Evolutionary conservation across 2,113 vertebrate species (phyloP).

Genomic region (Hassar affinis): DNA sequence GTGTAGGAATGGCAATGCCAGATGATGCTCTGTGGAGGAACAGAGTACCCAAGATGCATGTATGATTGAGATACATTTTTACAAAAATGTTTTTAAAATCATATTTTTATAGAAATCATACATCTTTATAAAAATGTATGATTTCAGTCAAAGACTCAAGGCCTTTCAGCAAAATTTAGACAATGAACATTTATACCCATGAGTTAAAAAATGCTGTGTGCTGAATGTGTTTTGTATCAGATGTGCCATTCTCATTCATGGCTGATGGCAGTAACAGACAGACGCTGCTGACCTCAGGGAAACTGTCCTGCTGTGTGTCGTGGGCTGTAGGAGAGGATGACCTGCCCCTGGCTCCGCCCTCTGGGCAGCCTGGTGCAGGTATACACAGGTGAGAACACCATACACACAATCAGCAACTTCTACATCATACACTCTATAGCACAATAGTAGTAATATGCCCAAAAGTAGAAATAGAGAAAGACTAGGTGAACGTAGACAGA

Average conservation of each 20-base stretch:
- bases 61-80: no score
- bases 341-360: constrained; percentile 80
- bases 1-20: no score
- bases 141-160: background rate
- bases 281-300: constrained; percentile 91
- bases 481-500: background rate
- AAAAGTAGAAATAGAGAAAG: background rate
- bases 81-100: no score
- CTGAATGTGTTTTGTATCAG: constrained; percentile 61
- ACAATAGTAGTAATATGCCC: background rate
- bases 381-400: constrained; percentile 74
- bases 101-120: no score
- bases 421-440: background rate
- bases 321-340: constrained; percentile 87
- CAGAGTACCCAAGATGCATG: no score
- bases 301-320: constrained; percentile 84
- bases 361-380: constrained; percentile 72
- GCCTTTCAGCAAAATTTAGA: no score
- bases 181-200: background rate
- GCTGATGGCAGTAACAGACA: constrained; percentile 85
- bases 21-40: no score
- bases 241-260: constrained; percentile 89
- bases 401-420: background rate
- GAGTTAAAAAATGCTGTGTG: background rate
- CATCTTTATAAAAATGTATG: background rate